phyloP scores from a whole-genome alignment of 1,140 invertebrate species.

The Leptinotarsa lineolata region DNA sequence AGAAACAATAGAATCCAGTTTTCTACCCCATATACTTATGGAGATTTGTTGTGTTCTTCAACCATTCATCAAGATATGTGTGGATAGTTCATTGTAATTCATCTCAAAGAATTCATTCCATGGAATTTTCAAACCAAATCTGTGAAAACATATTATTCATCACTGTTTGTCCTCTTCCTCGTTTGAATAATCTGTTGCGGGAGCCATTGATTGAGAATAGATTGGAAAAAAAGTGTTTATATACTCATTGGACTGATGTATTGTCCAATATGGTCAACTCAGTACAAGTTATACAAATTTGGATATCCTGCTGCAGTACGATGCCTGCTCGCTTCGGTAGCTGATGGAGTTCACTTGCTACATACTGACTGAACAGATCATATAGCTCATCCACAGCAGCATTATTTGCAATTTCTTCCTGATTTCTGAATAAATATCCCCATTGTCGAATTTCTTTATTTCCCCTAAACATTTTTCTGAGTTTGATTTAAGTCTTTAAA shows the following conservation, averaged over 20 bases:
- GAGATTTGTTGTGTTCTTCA: neutral
- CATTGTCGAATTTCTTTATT: constrained; percentile 11
- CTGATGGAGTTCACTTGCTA: constrained; percentile 32
- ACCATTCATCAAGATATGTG: neutral
- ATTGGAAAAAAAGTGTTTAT: neutral
- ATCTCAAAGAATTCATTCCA: neutral
- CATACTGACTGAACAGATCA: constrained; percentile 37
- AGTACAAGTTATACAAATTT: constrained; percentile 31
- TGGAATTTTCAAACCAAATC: neutral
- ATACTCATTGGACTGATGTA: neutral
- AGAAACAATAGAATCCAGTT: neutral
- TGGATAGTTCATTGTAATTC: neutral
- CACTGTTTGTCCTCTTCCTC: constrained; percentile 12
- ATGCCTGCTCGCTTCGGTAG: constrained; percentile 32
- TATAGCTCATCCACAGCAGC: constrained; percentile 31
- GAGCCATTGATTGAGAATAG: neutral
- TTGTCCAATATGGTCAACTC: constrained; percentile 13
- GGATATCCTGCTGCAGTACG: constrained; percentile 36
- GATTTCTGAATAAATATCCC: constrained; percentile 17
- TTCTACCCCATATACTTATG: neutral
- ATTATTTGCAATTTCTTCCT: constrained; percentile 23
- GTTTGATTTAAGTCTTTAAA: too few relatives aligned
- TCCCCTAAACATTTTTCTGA: neutral
- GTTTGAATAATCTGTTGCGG: neutral
- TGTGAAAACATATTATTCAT: constrained; percentile 12